These are phyloP conservation scores for Rhinichthys klamathensis DNA, from an alignment of 2,113 vertebrate genomes.

Conservation along the genomic window DNA sequence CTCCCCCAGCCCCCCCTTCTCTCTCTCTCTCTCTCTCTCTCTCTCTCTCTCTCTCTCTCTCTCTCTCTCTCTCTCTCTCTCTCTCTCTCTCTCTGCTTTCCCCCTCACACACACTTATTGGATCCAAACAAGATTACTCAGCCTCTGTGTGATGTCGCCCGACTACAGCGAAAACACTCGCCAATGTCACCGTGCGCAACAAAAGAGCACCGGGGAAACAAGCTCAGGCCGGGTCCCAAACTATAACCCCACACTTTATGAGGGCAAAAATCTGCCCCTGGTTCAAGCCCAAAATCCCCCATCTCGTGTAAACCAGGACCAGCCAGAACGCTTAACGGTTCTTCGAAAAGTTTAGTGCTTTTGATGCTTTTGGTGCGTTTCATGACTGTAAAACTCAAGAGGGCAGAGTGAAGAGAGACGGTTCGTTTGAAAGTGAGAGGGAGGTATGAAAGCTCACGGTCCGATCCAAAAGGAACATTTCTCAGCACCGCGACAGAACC, in stretches of 20 bases:
- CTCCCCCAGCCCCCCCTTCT: conserved; percentile 33
- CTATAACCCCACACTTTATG: not conserved
- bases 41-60: conserved; percentile 52
- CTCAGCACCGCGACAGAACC: conserved; percentile 78
- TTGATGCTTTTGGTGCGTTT: conserved; percentile 72
- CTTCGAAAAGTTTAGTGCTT: conserved; percentile 57
- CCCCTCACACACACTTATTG: conserved; percentile 59
- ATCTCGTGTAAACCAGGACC: not conserved
- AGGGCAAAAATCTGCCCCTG: not conserved
- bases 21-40: conserved; percentile 50
- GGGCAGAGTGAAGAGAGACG: conserved; percentile 74
- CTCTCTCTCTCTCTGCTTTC: conserved; percentile 53
- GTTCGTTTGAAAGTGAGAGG: conserved; percentile 68
- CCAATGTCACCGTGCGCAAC: conserved; percentile 51
- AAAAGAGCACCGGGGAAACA: not conserved
- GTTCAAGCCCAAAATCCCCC: not conserved
- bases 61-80: conserved; percentile 50
- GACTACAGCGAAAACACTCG: conserved; percentile 51
- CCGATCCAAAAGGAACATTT: conserved; percentile 83
- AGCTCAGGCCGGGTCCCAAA: not conserved
- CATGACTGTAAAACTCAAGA: conserved; percentile 76
- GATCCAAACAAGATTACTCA: conserved; percentile 75
- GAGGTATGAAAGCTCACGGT: conserved; percentile 78
- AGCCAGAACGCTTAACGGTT: conserved; percentile 9
- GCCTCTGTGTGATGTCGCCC: conserved; percentile 66